Evolutionary conservation across 2,797 vertebrate genomes (phyloP).

Genomic region (Premnoplex brunnescens): DNA sequence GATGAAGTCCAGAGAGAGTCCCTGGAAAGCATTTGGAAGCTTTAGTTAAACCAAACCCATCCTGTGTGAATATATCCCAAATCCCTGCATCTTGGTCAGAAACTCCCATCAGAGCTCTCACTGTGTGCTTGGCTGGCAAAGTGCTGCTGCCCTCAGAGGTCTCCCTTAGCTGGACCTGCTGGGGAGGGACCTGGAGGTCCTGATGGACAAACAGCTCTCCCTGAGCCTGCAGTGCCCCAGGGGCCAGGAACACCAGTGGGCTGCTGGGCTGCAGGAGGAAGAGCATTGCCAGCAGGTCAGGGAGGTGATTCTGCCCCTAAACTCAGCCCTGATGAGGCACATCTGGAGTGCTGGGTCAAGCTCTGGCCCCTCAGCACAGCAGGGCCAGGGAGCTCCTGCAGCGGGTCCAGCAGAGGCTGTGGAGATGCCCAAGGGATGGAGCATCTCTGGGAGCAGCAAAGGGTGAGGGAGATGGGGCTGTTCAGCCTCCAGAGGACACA

Average conservation of each 20-base stretch:
- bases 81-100: not conserved
- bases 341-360: not conserved
- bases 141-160: accelerated
- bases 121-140: not conserved
- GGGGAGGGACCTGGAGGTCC: not conserved
- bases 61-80: not conserved
- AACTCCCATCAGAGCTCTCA: not conserved
- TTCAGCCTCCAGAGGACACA: not conserved
- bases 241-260: too few relatives aligned
- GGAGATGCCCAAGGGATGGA: not conserved
- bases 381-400: not conserved
- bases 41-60: not conserved
- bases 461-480: not conserved
- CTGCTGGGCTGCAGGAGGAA: not conserved
- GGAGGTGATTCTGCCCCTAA: not conserved
- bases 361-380: not conserved
- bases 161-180: not conserved
- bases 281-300: not conserved
- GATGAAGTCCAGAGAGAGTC: not conserved
- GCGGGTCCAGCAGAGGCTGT: not conserved
- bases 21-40: not conserved
- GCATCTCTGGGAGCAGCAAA: not conserved
- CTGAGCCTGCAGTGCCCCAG: not conserved
- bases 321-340: not conserved
- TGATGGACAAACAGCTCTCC: not conserved